These are phyloP conservation scores for Apostichopus japonicus DNA, from an alignment of 35 echinoderm and acorn worm genomes.

Conservation along the genomic window DNA sequence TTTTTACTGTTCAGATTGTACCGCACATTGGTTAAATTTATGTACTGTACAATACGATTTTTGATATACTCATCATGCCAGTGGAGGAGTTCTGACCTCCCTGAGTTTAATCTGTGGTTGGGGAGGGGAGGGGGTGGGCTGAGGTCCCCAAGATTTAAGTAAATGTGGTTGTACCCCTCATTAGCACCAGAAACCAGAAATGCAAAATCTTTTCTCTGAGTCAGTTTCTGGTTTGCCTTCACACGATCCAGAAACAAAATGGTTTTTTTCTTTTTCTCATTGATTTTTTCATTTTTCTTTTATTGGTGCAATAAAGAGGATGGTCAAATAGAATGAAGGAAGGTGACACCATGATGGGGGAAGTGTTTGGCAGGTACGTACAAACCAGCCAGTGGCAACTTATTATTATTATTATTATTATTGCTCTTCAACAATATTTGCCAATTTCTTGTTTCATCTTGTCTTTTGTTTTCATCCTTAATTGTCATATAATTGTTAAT, in stretches of 20 bases:
- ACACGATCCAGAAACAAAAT: background rate
- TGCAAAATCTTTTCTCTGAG: background rate
- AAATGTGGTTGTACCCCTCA: background rate
- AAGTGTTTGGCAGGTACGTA: conserved; percentile 53
- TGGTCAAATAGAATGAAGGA: background rate
- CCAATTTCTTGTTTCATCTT: background rate
- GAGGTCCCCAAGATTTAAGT: background rate
- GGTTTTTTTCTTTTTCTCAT: background rate
- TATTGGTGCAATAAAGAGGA: background rate
- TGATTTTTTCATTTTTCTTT: no score
- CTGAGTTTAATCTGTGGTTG: no score
- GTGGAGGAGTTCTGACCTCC: no score
- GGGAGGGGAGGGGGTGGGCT: background rate
- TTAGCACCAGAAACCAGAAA: background rate
- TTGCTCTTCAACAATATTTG: background rate
- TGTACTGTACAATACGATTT: no score
- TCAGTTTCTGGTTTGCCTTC: background rate
- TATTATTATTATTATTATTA: no score
- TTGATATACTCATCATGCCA: no score
- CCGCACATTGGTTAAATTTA: no score
- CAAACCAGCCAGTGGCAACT: no score
- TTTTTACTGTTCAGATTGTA: no score
- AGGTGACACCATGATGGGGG: conserved; percentile 51
- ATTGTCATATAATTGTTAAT: no score
- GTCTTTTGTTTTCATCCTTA: no score